phyloP scores from a whole-genome alignment of 1,140 invertebrate species.

The Nebria ingens region DNA sequence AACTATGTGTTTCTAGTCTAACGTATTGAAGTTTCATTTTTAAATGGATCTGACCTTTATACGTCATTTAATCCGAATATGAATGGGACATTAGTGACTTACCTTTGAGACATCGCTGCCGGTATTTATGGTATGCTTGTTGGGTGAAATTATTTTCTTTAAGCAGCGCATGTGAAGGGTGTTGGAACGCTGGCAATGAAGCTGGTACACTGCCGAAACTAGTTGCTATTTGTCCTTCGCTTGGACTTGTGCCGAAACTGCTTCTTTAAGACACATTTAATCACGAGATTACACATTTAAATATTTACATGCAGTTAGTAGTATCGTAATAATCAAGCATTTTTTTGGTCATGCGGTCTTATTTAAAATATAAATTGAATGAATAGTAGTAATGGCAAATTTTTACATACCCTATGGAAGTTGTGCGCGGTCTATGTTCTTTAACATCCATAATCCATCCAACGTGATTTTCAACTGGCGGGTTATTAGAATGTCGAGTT shows the following conservation, averaged over 20 bases:
- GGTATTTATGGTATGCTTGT: conserved; percentile 92
- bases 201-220: conserved; percentile 64
- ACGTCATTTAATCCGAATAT: too few species aligned
- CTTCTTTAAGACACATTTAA: conserved; percentile 22
- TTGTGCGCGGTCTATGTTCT: conserved; percentile 66
- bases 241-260: conserved; percentile 63
- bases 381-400: background rate
- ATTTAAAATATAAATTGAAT: too few species aligned
- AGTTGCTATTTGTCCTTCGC: conserved; percentile 49
- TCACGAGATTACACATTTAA: background rate
- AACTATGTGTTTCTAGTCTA: background rate
- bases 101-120: conserved; percentile 88
- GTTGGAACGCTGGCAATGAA: conserved; percentile 84
- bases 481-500: conserved; percentile 84
- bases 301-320: background rate
- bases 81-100: conserved; percentile 15
- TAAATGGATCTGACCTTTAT: too few species aligned
- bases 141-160: conserved; percentile 97
- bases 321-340: too few species aligned
- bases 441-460: conserved; percentile 93
- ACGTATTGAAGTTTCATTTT: too few species aligned
- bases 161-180: conserved; percentile 91
- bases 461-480: conserved; percentile 88
- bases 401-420: conserved; percentile 50
- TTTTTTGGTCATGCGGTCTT: too few species aligned